Conservation (phyloP, 1,140 invertebrate genomes). For the Himalopsyche phryganea region DNA sequence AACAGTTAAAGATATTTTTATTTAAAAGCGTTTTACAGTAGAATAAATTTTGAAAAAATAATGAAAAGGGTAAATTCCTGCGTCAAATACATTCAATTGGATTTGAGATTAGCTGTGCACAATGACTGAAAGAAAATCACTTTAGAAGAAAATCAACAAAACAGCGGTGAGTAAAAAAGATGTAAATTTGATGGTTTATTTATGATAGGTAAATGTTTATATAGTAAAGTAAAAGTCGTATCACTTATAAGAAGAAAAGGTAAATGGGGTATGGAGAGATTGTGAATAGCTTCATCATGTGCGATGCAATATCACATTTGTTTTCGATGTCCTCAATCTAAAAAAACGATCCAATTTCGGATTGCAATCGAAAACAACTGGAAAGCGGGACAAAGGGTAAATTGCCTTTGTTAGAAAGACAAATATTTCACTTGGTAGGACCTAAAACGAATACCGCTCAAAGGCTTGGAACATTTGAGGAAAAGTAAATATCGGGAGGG, state of each 20-base stretch:
- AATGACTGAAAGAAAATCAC: too few species aligned
- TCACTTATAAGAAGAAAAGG: slow-evolving; percentile 2
- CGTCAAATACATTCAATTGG: too few species aligned
- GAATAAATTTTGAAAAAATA: too few species aligned
- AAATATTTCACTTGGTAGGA: slow-evolving; percentile 30
- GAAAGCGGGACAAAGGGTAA: slow-evolving; percentile 30
- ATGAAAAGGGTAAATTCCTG: too few species aligned
- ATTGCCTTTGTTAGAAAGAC: slow-evolving; percentile 33
- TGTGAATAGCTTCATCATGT: neutral
- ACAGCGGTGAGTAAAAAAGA: neutral
- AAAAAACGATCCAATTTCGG: slow-evolving; percentile 30
- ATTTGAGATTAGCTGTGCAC: too few species aligned
- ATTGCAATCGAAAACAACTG: slow-evolving; percentile 33
- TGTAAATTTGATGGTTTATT: neutral
- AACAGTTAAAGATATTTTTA: too few species aligned
- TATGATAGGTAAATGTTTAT: neutral
- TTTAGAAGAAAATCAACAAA: too few species aligned
- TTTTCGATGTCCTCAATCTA: slow-evolving; percentile 14
- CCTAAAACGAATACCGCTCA: slow-evolving; percentile 14
- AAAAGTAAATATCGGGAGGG: slow-evolving; percentile 24
- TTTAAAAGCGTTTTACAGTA: too few species aligned
- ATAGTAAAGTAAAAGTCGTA: neutral
- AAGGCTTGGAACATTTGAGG: slow-evolving; percentile 11
- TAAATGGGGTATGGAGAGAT: slow-evolving; percentile 9
- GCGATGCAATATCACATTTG: slow-evolving; percentile 16